Evolutionary conservation across 2,888 invertebrate species (phyloP).

Genomic region (Cylloceria caligata): DNA sequence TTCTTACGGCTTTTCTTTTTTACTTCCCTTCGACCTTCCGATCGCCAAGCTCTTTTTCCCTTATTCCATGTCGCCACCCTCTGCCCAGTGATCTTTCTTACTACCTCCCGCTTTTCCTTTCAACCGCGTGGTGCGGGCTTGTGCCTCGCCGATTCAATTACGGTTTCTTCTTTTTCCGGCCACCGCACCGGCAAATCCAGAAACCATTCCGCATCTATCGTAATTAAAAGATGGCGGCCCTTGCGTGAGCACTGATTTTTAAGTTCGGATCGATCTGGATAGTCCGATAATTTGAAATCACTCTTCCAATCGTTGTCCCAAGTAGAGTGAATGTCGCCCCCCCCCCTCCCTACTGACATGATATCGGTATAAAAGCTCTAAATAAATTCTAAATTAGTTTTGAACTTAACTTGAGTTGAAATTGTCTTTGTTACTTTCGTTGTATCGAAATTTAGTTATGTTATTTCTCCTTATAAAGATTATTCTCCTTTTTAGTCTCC

Average conservation of each 20-base stretch:
- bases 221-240: slow-evolving; percentile 15
- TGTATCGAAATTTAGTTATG: too few species aligned
- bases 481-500: too few species aligned
- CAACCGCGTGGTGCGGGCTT: slow-evolving; percentile 1
- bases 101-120: slow-evolving; percentile 14
- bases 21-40: slow-evolving; percentile 26
- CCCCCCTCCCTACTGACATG: too few species aligned
- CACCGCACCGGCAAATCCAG: slow-evolving; percentile 13
- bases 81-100: slow-evolving; percentile 8
- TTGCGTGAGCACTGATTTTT: neutral
- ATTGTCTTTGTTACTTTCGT: too few species aligned
- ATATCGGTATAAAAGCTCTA: too few species aligned
- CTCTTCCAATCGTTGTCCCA: neutral
- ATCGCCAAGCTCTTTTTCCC: slow-evolving; percentile 29
- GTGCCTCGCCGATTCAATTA: slow-evolving; percentile 39
- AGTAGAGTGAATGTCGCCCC: neutral
- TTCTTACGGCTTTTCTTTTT: slow-evolving; percentile 35
- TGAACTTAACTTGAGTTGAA: too few species aligned
- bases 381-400: too few species aligned
- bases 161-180: neutral
- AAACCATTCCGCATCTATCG: slow-evolving; percentile 3
- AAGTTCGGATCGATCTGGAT: neutral
- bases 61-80: slow-evolving; percentile 18
- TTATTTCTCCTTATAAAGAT: neutral
- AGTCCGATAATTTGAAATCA: neutral